Evolutionary conservation across 2,113 vertebrate genomes (phyloP).

Genomic region (Ploceus nigricollis): DNA sequence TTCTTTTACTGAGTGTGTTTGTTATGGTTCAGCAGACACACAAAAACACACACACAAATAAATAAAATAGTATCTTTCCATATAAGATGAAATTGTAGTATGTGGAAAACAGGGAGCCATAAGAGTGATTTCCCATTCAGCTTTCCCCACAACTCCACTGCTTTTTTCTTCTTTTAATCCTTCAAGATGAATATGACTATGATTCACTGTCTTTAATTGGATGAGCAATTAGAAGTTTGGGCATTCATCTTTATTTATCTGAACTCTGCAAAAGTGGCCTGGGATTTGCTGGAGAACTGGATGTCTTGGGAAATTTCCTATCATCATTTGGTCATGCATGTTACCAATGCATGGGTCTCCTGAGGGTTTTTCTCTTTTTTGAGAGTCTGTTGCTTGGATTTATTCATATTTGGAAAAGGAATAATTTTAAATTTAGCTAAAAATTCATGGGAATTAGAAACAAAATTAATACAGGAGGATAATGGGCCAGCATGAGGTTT

Average conservation of each 20-base stretch:
- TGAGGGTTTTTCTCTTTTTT: background rate
- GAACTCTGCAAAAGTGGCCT: background rate
- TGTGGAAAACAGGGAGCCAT: background rate
- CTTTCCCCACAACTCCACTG: background rate
- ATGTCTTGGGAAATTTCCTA: background rate
- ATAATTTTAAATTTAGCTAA: background rate
- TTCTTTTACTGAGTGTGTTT: background rate
- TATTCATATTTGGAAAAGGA: slow-evolving; percentile 21
- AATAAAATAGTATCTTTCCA: background rate
- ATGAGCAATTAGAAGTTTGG: background rate
- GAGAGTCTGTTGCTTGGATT: background rate
- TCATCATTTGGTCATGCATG: background rate
- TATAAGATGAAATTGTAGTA: background rate
- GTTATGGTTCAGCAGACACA: background rate
- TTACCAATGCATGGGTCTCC: background rate
- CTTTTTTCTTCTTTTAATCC: background rate
- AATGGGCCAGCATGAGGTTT: slow-evolving; percentile 21
- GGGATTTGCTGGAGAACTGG: background rate
- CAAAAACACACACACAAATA: background rate
- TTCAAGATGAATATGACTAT: background rate
- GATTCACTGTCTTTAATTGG: background rate
- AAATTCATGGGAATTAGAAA: slow-evolving; percentile 37
- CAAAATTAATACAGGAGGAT: slow-evolving; percentile 11
- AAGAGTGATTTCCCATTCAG: background rate
- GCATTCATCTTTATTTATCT: slow-evolving; percentile 5